Base-by-base conservation (phyloP, 2,113 vertebrate genomes). In the Paramisgurnus dabryanus region DNA sequence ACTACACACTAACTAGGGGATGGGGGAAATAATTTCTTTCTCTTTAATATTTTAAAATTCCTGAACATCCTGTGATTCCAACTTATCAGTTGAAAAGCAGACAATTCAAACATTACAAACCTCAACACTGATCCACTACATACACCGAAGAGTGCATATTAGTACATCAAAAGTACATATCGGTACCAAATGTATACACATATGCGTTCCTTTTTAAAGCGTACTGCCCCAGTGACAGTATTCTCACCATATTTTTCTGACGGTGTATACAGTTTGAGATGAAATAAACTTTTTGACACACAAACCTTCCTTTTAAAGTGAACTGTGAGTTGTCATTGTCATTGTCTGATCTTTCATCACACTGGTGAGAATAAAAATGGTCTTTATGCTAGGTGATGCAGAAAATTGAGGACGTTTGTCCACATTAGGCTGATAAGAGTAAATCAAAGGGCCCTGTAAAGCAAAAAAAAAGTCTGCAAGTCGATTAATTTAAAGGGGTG, bases 391-490 rank as follows among this genome's bases (percentile, higher is more conserved):
- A 18, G 1, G 2, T 58, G 69, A 58, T n/a, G 50, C 50, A 57
- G 69, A 72, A 58, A 72, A n/a, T 58, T 58, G 5, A 72, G n/a
- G 53, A 12, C 53, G 40, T 57, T 58, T 72, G 13, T 18, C n/a
- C 69, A 58, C 55, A 72, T 72, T 72, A 18, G 27, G 69, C 50
- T 57, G 39, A 72, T 58, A 40, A 57, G 34, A 40, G 34, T 18
- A 5, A 72, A 72, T 15, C 39, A 11, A 39, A 72, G 10, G 50
- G 18, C 53, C 18, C 17, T 0, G 0, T 39, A 34, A 72, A 72
- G 57, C 6, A 27, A 50, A 3, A 34, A 70, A 70, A 53, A 53
- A 53, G 0, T n/a, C n/a, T n/a, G n/a, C n/a, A n/a, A n/a, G n/a
- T n/a, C n/a, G n/a, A n/a, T n/a, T n/a, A n/a, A n/a, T n/a, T n/a